Conservation (phyloP, 1,140 invertebrate species). For the Drosophila bocki region DNA sequence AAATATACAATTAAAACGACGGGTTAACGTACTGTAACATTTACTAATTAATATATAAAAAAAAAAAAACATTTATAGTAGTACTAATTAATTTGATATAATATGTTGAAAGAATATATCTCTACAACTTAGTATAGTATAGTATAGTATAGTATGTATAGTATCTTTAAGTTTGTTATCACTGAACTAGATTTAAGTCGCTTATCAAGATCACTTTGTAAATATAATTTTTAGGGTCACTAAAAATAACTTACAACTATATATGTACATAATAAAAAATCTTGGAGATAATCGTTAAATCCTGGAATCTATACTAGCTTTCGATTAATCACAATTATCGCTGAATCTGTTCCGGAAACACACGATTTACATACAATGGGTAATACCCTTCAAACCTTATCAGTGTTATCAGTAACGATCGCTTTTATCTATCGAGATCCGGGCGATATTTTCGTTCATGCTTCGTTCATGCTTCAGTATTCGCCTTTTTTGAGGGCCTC, state of each 20-base stretch:
- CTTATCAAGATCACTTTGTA: conserved; percentile 7
- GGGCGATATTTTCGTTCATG: conserved; percentile 18
- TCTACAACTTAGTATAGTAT: too few species aligned
- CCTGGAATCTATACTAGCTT: neutral
- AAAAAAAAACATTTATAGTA: neutral
- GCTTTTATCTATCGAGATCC: conserved; percentile 28
- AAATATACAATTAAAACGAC: neutral
- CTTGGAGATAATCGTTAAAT: neutral
- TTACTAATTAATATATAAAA: neutral
- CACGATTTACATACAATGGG: conserved; percentile 3
- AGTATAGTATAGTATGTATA: too few species aligned
- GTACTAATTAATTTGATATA: neutral
- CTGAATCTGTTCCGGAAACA: neutral
- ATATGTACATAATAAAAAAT: neutral
- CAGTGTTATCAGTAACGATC: conserved; percentile 17
- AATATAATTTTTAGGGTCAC: neutral
- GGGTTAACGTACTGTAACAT: neutral
- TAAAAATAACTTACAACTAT: neutral
- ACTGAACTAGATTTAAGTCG: neutral
- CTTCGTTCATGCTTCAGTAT: conserved; percentile 11
- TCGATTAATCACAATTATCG: neutral
- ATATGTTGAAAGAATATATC: neutral
- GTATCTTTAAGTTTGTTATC: neutral
- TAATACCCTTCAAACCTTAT: conserved; percentile 11
- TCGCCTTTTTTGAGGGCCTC: conserved; percentile 8